Base-by-base conservation (phyloP, 2,113 vertebrate species). In the Centropus unirufus region DNA sequence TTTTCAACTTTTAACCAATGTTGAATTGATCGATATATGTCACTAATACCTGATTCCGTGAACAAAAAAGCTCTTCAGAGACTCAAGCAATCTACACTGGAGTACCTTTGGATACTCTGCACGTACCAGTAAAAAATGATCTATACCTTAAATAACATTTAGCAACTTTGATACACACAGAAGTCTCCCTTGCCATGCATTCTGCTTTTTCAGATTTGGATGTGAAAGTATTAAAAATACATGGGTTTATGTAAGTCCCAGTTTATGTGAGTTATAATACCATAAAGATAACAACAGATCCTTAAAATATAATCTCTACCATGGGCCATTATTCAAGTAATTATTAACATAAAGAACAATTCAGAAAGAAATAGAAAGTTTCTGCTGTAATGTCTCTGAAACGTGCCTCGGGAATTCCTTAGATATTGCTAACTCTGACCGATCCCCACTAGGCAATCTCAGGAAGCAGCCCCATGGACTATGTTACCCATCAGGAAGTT, bases 391-490 rank as follows among this genome's bases (percentile, higher is more conserved):
- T 2, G 11, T 90, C 89, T 90, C 70, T 91, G 93, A 96, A 90
- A 73, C 19, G 92, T 95, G 97, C 96, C 97, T 98, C 95, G 46
- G 68, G 96, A 97, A 96, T 96, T 96, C 95, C 96, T 98, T 95
- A 82, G 94, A 96, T 98, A 98, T 97, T 98, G 98, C 97, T 98
- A 97, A 95, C 84, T 96, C 96, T 91, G 97, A 96, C 74, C 87
- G 97, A 97, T 98, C 97, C 98, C 97, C 97, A 85, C 93, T 75
- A 97, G 98, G 98, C 96, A 95, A 79, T 95, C 98, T 98, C 98
- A 99, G 98, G 98, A 99, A 99, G 98, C 97, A 95, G 95, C 97
- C 98, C 98, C 95, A 96, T 89, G 97, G 97, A 98, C 97, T 95
- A 96, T 95, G 96, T 98, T 97, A 97, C 98, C 97, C 97, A 97